These are phyloP conservation scores for Saccopteryx bilineata DNA, from an alignment of 2,113 vertebrate genomes.

Conservation along the genomic window DNA sequence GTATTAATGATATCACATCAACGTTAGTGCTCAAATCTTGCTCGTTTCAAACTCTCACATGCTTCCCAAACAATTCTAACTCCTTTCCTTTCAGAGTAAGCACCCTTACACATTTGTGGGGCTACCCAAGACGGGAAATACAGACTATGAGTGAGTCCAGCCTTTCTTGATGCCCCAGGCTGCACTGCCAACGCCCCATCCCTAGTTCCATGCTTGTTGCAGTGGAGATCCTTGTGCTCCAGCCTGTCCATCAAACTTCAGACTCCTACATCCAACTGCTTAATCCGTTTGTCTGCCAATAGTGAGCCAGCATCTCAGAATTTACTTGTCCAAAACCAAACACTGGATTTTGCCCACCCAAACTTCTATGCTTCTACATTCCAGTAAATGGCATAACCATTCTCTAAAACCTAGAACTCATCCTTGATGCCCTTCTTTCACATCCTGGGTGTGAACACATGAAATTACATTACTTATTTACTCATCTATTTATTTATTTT, in stretches of 20 bases:
- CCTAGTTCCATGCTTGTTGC: background rate
- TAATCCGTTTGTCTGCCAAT: background rate
- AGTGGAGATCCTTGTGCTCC: background rate
- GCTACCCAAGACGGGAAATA: background rate
- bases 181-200: background rate
- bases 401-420: constrained; percentile 7
- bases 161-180: background rate
- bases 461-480: constrained; percentile 2
- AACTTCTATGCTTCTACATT: background rate
- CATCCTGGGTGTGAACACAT: background rate
- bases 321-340: constrained; percentile 11
- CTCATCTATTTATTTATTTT: background rate
- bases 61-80: background rate
- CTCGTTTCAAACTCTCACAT: background rate
- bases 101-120: background rate
- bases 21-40: background rate
- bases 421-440: constrained; percentile 11
- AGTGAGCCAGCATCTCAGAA: background rate
- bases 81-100: constrained; percentile 11
- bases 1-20: background rate
- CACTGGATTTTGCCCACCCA: background rate
- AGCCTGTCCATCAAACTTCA: background rate
- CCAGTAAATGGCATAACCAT: background rate
- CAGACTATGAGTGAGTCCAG: background rate
- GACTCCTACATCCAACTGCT: background rate